Percentiles rank a stretch among this genome's conserved stretches.
Conservation (phyloP, 2,888 invertebrate species). For the Oligia strigilis region DNA sequence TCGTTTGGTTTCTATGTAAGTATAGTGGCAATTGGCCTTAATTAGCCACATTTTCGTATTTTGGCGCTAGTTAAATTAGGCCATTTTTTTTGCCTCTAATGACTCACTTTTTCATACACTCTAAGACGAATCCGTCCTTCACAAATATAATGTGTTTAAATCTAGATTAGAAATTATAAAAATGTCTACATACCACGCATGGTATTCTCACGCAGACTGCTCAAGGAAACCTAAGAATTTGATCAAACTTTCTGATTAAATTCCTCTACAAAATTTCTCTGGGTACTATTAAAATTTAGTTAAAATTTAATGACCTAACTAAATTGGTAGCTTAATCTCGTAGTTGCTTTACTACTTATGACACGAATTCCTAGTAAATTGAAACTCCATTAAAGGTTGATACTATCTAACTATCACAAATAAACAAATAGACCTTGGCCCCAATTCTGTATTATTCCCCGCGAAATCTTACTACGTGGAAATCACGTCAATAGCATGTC, state of each 20-base stretch:
- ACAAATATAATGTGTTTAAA: constrained; percentile 3
- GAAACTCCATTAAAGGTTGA: background rate
- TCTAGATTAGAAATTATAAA: constrained; percentile 5
- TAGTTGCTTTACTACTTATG: background rate
- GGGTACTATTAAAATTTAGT: too few species aligned
- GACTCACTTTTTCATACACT: constrained; percentile 22
- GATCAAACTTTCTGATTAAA: constrained; percentile 3
- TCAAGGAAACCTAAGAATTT: constrained; percentile 13
- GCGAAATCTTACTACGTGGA: too few species aligned
- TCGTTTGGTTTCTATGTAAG: background rate
- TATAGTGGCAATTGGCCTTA: constrained; percentile 38
- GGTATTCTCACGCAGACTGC: constrained; percentile 23
- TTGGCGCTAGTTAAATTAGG: constrained; percentile 17
- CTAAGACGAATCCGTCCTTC: constrained; percentile 13
- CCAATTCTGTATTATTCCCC: too few species aligned
- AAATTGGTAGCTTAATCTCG: background rate
- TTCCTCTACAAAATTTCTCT: background rate
- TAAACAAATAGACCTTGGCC: too few species aligned
- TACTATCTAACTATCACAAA: too few species aligned
- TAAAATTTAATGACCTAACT: background rate
- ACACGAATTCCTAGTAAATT: background rate
- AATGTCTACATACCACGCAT: constrained; percentile 33
- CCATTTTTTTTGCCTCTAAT: constrained; percentile 7
- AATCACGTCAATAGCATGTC: too few species aligned
- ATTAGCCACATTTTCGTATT: constrained; percentile 35